Conservation (phyloP, 2,113 vertebrate genomes). For the Agapornis roseicollis region DNA sequence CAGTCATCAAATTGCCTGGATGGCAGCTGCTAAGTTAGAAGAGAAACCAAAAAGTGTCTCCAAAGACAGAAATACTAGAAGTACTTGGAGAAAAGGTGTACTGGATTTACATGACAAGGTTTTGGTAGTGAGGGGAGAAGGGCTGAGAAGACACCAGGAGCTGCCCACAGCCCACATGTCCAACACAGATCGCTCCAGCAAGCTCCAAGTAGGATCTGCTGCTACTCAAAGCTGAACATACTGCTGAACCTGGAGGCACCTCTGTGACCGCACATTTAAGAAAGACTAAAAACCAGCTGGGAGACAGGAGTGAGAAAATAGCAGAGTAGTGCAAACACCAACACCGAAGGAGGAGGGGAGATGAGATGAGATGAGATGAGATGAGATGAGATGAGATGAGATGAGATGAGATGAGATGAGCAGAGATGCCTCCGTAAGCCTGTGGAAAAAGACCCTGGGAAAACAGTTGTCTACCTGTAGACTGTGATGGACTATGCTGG, state of each 20-base stretch:
- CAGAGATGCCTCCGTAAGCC: not conserved
- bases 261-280: not conserved
- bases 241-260: not conserved
- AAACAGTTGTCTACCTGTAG: not conserved
- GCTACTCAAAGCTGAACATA: not conserved
- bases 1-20: not conserved
- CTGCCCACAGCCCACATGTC: not conserved
- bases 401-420: too few relatives aligned
- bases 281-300: not conserved
- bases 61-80: not conserved
- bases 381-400: too few relatives aligned
- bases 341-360: not conserved
- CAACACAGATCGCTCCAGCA: not conserved
- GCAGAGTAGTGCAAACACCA: not conserved
- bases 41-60: not conserved
- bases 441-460: not conserved
- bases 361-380: too few relatives aligned
- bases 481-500: not conserved
- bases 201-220: not conserved
- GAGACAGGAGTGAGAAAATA: not conserved
- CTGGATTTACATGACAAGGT: not conserved
- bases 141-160: not conserved
- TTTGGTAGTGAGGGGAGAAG: rapidly evolving
- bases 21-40: not conserved
- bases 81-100: not conserved